A percentile compares a stretch with the other conserved stretches of the same genome.
Evolutionary conservation across 30 jellyfish, hydroid and myxozoan genomes (phyloP).

Genomic region (Euphysa ruthae): DNA sequence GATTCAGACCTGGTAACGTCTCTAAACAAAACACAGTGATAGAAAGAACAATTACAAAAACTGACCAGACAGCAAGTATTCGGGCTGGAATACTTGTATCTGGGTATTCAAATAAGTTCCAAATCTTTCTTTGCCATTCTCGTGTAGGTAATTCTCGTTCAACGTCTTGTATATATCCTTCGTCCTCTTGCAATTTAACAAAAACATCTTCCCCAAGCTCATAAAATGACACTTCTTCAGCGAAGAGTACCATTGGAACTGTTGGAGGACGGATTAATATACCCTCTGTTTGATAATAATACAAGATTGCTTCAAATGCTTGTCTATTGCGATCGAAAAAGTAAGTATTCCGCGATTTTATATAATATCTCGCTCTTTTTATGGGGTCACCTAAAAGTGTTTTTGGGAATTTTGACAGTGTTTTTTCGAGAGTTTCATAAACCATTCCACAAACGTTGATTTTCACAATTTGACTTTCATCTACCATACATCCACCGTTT

Average conservation of each 20-base stretch:
- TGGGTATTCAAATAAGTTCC: conserved; percentile 92
- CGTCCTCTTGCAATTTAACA: conserved; percentile 51
- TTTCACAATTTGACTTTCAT: conserved; percentile 53
- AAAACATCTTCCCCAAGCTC: conserved; percentile 79
- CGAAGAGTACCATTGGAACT: conserved; percentile 74
- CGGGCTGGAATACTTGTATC: conserved; percentile 76
- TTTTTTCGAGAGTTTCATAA: conserved; percentile 64
- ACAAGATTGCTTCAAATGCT: conserved; percentile 87
- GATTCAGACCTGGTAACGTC: conserved; percentile 56
- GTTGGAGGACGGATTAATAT: conserved; percentile 75
- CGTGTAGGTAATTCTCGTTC: conserved; percentile 51
- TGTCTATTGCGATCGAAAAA: conserved; percentile 83
- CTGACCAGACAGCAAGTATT: conserved; percentile 80
- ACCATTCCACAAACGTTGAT: conserved; percentile 82
- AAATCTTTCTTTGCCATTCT: conserved; percentile 53
- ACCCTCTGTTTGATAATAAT: conserved; percentile 83
- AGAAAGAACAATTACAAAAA: conserved; percentile 60
- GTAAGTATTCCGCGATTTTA: conserved; percentile 54
- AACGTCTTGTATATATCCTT: conserved; percentile 66
- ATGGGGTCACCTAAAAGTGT: conserved; percentile 72
- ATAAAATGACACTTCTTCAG: conserved; percentile 70
- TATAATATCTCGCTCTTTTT: conserved; percentile 30
- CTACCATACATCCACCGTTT: not conserved
- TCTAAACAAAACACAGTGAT: conserved; percentile 77
- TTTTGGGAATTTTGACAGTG: conserved; percentile 57